Conservation (phyloP, 53 echinoderm and acorn worm species). For the Glandiceps talaboti region DNA sequence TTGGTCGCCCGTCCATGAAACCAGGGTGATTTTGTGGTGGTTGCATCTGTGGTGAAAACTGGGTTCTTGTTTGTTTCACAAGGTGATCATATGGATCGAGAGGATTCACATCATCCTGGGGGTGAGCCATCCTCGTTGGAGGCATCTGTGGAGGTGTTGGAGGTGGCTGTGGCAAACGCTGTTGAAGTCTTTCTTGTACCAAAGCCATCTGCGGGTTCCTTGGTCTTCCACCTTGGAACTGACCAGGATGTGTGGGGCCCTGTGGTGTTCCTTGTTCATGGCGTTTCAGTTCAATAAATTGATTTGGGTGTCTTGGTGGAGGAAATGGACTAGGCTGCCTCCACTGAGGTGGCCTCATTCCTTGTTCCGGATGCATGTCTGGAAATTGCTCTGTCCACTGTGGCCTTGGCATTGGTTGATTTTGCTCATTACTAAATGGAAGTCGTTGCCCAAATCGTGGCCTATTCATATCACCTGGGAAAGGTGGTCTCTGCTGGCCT, state of each 20-base stretch:
- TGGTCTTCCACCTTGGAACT: constrained; percentile 15
- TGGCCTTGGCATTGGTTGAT: constrained; percentile 12
- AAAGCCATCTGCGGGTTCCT: constrained; percentile 36
- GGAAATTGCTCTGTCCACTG: constrained; percentile 28
- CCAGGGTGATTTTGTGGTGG: constrained; percentile 19
- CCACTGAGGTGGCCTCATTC: constrained; percentile 20
- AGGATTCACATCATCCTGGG: constrained; percentile 31
- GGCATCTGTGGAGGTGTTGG: constrained; percentile 29
- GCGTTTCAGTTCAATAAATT: constrained; percentile 61
- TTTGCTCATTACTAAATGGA: constrained; percentile 20
- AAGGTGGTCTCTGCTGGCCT: constrained; percentile 28
- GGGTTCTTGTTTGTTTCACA: constrained; percentile 27
- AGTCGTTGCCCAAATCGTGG: constrained; percentile 22
- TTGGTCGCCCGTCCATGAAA: constrained; percentile 27
- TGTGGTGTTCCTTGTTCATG: constrained; percentile 21
- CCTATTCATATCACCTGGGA: constrained; percentile 30
- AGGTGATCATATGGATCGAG: constrained; percentile 80
- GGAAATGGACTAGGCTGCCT: constrained; percentile 28
- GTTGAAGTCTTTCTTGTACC: constrained; percentile 63
- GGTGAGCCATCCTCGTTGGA: not conserved
- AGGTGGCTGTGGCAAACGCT: constrained; percentile 37
- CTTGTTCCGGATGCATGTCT: not conserved
- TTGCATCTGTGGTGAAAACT: constrained; percentile 21
- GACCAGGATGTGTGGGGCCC: not conserved
- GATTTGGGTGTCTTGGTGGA: constrained; percentile 34